Base-by-base conservation (phyloP, 2,888 invertebrate genomes). In the Leistus spinibarbis region DNA sequence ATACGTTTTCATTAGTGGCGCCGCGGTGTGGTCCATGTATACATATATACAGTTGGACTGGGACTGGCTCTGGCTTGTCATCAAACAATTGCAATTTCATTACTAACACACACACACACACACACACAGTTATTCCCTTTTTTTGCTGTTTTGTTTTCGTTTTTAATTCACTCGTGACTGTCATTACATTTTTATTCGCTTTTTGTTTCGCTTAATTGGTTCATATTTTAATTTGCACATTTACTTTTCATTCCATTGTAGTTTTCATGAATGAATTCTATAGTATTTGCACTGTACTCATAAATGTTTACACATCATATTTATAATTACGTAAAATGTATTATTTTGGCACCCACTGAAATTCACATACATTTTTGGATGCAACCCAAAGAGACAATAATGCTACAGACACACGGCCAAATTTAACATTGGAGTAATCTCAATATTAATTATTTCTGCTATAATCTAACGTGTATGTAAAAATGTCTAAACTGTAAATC, bases 1-100 rank as follows among this genome's bases (percentile, higher is more conserved):
- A 66, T 66, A 72, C 72, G 66, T 72, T 72, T 72, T 72, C 72
- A 72, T 72, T 72, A 72, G 40, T 54, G 53, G 56, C n/a, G n/a
- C 40, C 66, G 54, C 65, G 57, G 71, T 71, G 54, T 63, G n/a
- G n/a, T n/a, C n/a, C n/a, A n/a, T n/a, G 13, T 40, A 40, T 40
- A 5, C 40, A 40, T 40, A 7, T 13, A 40, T 40, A 40, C 40
- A 40, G 7, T n/a, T n/a, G n/a, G n/a, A n/a, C n/a, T n/a, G n/a
- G n/a, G n/a, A n/a, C n/a, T n/a, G n/a, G n/a, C 24, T 3, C 24
- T 24, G 5, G 40, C 40, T 40, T 40, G 40, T 40, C 40, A 40
- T 40, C 40, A 40, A 54, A 72, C 66, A 72, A 65, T 72, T 64
- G 72, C 72, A 64, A 54, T 66, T 72, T 64, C 72, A 72, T 72